Conservation (phyloP, 1,140 invertebrate species). For the Holcopasites calliopsidis region DNA sequence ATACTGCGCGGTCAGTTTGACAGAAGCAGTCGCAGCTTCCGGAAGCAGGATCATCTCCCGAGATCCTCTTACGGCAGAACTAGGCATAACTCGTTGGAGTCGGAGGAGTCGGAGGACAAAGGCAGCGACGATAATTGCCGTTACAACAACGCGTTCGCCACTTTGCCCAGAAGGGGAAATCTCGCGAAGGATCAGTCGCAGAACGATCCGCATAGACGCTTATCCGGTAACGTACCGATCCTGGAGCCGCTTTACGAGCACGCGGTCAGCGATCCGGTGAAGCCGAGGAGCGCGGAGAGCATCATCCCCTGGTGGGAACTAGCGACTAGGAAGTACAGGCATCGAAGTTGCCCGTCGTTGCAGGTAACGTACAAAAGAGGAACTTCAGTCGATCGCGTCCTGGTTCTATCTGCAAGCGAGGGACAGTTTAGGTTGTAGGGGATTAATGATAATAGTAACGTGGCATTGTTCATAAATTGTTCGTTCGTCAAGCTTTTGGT, state of each 20-base stretch:
- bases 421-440: too few species aligned
- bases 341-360: slow-evolving; percentile 86
- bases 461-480: too few species aligned
- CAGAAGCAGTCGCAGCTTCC: slow-evolving; percentile 30
- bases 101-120: slow-evolving; percentile 50
- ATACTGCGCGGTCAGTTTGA: slow-evolving; percentile 65
- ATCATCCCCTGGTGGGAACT: slow-evolving; percentile 91
- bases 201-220: slow-evolving; percentile 63
- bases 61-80: slow-evolving; percentile 43
- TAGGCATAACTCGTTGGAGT: slow-evolving; percentile 65
- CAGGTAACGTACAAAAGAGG: slow-evolving; percentile 78
- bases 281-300: slow-evolving; percentile 66
- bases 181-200: slow-evolving; percentile 50
- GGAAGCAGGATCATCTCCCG: slow-evolving; percentile 22
- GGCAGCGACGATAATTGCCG: slow-evolving; percentile 1
- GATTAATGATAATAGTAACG: too few species aligned
- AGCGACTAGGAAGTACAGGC: slow-evolving; percentile 86
- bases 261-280: slow-evolving; percentile 73
- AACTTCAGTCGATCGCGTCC: neutral
- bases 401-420: too few species aligned
- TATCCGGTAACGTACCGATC: slow-evolving; percentile 70
- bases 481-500: too few species aligned
- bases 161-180: slow-evolving; percentile 66
- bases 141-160: slow-evolving; percentile 64
- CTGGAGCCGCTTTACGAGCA: slow-evolving; percentile 79